Percentiles rank a stretch among this genome's conserved stretches.
Conservation (phyloP, 2,888 invertebrate species). For the Drosophila mettleri region DNA sequence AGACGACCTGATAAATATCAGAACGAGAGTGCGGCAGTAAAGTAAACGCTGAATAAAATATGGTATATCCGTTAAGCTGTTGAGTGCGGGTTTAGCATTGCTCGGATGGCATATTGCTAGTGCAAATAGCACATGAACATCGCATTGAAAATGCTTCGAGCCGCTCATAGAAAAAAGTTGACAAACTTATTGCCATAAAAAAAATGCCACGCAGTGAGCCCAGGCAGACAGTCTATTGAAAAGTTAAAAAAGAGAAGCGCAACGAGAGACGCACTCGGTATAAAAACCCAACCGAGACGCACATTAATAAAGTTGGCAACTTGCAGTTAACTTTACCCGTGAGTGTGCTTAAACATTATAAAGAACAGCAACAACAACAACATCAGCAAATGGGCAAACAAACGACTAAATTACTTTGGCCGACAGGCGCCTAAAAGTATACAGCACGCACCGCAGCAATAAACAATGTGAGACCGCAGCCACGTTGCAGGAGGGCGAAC, state of each 20-base stretch:
- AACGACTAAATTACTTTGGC: constrained; percentile 67
- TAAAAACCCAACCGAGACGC: constrained; percentile 39
- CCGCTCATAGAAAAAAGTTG: constrained; percentile 15
- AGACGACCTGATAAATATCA: not conserved
- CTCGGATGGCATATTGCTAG: constrained; percentile 14
- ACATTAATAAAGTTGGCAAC: constrained; percentile 78
- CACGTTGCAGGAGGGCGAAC: constrained; percentile 15
- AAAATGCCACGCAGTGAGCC: constrained; percentile 41
- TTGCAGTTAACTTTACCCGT: constrained; percentile 77
- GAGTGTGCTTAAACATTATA: constrained; percentile 78
- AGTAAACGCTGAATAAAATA: not conserved
- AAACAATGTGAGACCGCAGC: constrained; percentile 70
- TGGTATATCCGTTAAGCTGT: not conserved
- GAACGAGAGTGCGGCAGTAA: not conserved
- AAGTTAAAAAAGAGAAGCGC: constrained; percentile 7
- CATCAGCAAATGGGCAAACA: constrained; percentile 58
- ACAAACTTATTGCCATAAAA: constrained; percentile 37
- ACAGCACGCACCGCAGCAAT: constrained; percentile 71
- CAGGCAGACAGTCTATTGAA: constrained; percentile 49
- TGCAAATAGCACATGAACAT: constrained; percentile 4
- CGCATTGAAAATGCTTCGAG: constrained; percentile 33
- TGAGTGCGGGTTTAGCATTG: not conserved
- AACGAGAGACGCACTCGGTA: not conserved
- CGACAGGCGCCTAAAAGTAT: constrained; percentile 63
- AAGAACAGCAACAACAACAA: constrained; percentile 51